Percentiles rank a stretch among this genome's conserved stretches.
Conservation (phyloP, 2,888 invertebrate genomes). For the Sarcophaga carnaria region DNA sequence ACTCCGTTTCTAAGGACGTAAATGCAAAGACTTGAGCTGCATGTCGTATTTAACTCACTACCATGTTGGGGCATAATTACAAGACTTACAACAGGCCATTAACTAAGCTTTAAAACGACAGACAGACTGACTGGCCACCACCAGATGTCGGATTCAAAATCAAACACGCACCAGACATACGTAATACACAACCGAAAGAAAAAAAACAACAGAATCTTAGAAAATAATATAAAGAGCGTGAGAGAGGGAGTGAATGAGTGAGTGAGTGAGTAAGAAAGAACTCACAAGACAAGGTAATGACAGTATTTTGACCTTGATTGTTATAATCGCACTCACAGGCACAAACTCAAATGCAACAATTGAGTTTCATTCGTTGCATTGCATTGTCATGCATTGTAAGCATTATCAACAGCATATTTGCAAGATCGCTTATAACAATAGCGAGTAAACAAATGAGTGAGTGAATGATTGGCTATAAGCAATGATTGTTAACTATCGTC, state of each 20-base stretch:
- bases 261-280: background rate
- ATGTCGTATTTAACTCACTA: background rate
- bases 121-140: too few species aligned
- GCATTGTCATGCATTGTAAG: background rate
- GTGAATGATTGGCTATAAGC: too few species aligned
- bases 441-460: background rate
- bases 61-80: background rate
- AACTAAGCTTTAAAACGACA: background rate
- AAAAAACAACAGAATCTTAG: too few species aligned
- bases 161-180: background rate
- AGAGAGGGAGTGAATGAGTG: background rate
- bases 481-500: too few species aligned
- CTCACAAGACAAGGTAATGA: conserved; percentile 57
- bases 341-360: background rate
- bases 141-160: too few species aligned
- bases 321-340: conserved; percentile 22
- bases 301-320: conserved; percentile 67
- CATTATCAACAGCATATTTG: background rate
- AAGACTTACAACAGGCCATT: background rate
- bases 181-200: background rate
- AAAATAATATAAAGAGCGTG: too few species aligned
- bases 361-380: background rate
- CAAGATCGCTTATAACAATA: background rate
- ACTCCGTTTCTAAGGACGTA: too few species aligned
- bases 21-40: too few species aligned